Evolutionary conservation across 2,113 vertebrate genomes (phyloP).

Genomic region (Podocnemis expansa): DNA sequence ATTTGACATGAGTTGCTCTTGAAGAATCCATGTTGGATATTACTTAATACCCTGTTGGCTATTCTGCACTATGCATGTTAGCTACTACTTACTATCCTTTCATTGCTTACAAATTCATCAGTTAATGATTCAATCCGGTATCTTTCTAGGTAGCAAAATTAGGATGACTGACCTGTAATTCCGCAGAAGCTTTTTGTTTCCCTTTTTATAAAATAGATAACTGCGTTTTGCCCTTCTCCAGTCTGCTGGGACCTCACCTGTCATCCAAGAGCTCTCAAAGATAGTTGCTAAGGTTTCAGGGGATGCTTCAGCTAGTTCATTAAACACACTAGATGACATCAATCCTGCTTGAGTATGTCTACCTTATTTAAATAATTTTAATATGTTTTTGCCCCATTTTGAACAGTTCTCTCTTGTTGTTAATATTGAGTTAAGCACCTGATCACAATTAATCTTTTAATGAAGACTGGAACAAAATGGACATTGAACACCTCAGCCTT

Average conservation of each 20-base stretch:
- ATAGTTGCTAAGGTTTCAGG: background rate
- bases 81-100: too few relatives aligned
- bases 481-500: background rate
- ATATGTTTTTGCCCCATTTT: background rate
- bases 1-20: background rate
- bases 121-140: background rate
- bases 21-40: background rate
- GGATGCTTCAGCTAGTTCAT: background rate
- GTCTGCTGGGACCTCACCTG: background rate
- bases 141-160: background rate
- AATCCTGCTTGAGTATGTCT: background rate
- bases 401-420: background rate
- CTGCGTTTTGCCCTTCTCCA: background rate
- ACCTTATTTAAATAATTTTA: background rate
- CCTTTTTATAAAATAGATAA: background rate
- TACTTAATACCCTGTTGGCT: background rate
- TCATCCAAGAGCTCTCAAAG: background rate
- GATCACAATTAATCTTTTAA: background rate
- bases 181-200: background rate
- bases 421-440: background rate
- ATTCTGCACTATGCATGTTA: too few relatives aligned
- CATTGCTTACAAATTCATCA: background rate
- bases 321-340: background rate
- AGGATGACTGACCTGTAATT: background rate
- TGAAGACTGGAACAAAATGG: background rate